A percentile compares a stretch with the other conserved stretches of the same genome.
These are phyloP conservation scores for Drosophila fungiperda DNA, from an alignment of 2,888 invertebrate genomes.

Conservation along the genomic window DNA sequence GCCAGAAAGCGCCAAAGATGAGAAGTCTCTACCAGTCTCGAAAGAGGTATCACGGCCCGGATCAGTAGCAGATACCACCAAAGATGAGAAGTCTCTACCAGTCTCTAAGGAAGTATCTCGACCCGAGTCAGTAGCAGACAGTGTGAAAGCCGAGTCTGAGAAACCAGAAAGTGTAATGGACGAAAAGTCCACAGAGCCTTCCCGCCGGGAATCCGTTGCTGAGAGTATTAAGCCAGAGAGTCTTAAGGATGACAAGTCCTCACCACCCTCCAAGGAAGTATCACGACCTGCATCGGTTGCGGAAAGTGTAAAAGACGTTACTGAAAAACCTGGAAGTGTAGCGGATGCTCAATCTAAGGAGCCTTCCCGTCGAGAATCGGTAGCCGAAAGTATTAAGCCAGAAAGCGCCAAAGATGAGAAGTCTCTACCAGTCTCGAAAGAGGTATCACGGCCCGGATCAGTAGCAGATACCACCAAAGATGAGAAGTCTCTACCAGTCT, in stretches of 20 bases:
- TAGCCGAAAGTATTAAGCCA: background rate
- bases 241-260: background rate
- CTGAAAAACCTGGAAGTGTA: background rate
- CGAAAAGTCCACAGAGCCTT: background rate
- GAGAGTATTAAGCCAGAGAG: background rate
- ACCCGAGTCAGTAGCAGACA: rapidly evolving
- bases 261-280: background rate
- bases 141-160: background rate
- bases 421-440: background rate
- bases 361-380: background rate
- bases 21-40: background rate
- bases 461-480: background rate
- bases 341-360: background rate
- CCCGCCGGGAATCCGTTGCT: background rate
- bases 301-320: background rate
- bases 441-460: background rate
- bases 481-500: background rate
- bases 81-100: background rate
- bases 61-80: rapidly evolving
- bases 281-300: background rate
- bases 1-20: background rate
- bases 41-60: background rate
- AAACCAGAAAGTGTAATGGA: background rate
- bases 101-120: background rate
- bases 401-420: background rate